Conservation (phyloP, 2,888 invertebrate genomes). For the Nemapogon koenigi region DNA sequence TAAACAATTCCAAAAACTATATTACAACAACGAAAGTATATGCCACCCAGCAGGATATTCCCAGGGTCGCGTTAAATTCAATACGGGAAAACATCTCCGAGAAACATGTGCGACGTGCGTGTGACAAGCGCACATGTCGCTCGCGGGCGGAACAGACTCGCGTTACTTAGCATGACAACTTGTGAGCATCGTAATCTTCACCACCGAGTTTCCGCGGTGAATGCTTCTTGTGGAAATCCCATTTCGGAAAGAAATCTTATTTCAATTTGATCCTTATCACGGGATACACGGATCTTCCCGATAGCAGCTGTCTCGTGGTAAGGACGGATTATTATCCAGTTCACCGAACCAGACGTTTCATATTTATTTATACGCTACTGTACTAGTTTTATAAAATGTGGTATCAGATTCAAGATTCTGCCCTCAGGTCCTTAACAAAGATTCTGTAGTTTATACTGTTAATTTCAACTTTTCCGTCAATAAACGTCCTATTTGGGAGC, state of each 20-base stretch:
- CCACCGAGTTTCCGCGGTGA: constrained; percentile 12
- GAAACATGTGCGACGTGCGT: constrained; percentile 8
- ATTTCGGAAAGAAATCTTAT: constrained; percentile 18
- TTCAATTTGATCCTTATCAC: constrained; percentile 15
- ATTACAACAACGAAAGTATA: constrained; percentile 2
- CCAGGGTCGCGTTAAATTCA: constrained; percentile 7
- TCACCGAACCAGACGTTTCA: no score
- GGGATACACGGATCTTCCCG: no score
- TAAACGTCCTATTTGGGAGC: no score
- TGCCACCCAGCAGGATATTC: constrained; percentile 6
- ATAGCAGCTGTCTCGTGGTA: no score
- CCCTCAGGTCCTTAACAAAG: no score
- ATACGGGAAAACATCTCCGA: constrained; percentile 1
- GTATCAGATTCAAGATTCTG: no score
- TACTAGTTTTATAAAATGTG: no score
- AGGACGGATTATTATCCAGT: no score
- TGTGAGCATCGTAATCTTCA: constrained; percentile 6
- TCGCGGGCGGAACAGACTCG: not conserved
- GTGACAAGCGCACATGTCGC: constrained; percentile 9
- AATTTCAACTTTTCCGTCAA: no score
- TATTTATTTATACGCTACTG: no score
- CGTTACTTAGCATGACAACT: constrained; percentile 14
- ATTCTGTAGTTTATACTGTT: no score
- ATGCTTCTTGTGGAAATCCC: constrained; percentile 15
- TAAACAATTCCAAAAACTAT: no score